These are phyloP conservation scores for Zaprionus vittiger DNA, from an alignment of 1,140 invertebrate species.

Conservation along the genomic window DNA sequence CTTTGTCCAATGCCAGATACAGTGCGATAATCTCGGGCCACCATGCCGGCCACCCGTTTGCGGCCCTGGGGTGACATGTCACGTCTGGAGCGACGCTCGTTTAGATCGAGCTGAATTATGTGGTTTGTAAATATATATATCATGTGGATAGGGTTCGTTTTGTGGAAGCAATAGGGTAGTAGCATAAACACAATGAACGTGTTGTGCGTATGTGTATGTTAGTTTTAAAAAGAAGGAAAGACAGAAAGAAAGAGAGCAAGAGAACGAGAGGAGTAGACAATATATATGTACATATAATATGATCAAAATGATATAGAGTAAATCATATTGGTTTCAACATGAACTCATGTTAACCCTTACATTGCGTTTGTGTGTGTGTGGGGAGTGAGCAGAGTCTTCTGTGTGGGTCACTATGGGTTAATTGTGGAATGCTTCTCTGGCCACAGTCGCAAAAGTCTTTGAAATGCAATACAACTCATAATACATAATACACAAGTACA, in stretches of 20 bases:
- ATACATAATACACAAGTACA: slow-evolving; percentile 21
- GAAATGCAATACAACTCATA: slow-evolving; percentile 49
- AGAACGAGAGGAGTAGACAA: slow-evolving; percentile 58
- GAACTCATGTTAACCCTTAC: slow-evolving; percentile 29
- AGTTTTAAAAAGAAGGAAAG: slow-evolving; percentile 20
- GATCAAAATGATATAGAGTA: slow-evolving; percentile 57
- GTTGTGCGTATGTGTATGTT: slow-evolving; percentile 10
- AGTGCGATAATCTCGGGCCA: slow-evolving; percentile 85
- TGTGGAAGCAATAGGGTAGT: slow-evolving; percentile 9
- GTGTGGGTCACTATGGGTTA: slow-evolving; percentile 47
- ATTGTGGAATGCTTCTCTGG: slow-evolving; percentile 29
- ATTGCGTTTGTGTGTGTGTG: slow-evolving; percentile 38
- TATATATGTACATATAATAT: slow-evolving; percentile 61
- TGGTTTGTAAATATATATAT: slow-evolving; percentile 19
- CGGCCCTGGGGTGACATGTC: slow-evolving; percentile 92
- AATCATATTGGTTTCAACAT: slow-evolving; percentile 39
- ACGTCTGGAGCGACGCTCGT: slow-evolving; percentile 86
- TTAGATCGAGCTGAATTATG: slow-evolving; percentile 78
- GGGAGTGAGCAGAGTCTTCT: slow-evolving; percentile 14
- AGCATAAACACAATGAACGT: slow-evolving; percentile 24
- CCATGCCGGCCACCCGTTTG: slow-evolving; percentile 88
- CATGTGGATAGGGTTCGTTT: slow-evolving; percentile 20
- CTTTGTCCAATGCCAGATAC: slow-evolving; percentile 84
- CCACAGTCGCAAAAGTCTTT: slow-evolving; percentile 8
- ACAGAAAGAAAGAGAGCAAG: slow-evolving; percentile 57